Evolutionary conservation across 2,113 vertebrate genomes (phyloP), one percentile per base, ranked within the genome.

Genomic region (Mormoops blainvillei): DNA sequence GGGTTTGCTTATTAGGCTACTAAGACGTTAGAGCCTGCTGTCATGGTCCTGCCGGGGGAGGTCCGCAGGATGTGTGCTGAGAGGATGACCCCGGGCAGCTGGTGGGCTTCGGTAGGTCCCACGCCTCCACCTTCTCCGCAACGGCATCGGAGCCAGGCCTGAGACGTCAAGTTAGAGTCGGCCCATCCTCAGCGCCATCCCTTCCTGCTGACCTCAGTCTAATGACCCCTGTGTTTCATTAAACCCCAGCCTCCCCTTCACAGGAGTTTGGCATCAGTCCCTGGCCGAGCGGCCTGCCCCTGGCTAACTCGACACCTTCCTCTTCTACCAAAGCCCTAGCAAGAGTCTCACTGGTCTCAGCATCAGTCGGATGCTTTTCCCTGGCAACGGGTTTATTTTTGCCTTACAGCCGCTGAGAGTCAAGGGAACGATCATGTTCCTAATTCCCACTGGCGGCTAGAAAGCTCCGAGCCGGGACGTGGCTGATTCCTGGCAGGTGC

Each of bases 321-420:
- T 74, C 61, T 76, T 52, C 43, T 61, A 48, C n/a, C 54, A 43
- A n/a, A 95, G 14, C 61, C 68, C 87, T 20, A 7, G 68, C 18
- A 87, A 80, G 58, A 52, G 7, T 74, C 87, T 82, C n/a, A 3
- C n/a, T 61, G 67, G 61, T 43, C 31, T 76, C 20, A 0, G 67
- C 87, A 87, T 81, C 26, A 58, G 41, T 65, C 36, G 18, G 65
- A 93, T 18, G 16, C 88, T 97, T 82, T 94, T 20, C 93, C 93
- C 86, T 96, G 93, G 77, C 77, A 93, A 93, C 38, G 1, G 65
- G 91, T 91, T 95, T 96, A 88, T 94, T 96, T 97, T 97, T 95
- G 90, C 94, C 81, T 74, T 73, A 9, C 26, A 88, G 93, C 71
- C 7, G 13, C 85, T 16, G 76, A 61, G 90, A 88, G 65, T 70